Conservation (phyloP, 2,113 vertebrate genomes). For the Eudyptes chrysolophus region DNA sequence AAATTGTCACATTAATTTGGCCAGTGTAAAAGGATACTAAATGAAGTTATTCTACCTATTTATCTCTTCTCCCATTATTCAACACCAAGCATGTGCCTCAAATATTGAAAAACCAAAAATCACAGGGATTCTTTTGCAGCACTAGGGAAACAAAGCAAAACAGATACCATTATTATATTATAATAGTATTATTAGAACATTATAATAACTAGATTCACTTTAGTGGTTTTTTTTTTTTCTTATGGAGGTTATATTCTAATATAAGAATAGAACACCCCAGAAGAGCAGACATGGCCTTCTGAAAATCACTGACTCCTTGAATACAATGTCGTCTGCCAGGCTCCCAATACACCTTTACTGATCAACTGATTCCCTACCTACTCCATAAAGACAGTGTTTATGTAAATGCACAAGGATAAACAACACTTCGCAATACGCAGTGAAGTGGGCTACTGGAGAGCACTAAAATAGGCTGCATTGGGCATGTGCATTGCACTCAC, state of each 20-base stretch:
- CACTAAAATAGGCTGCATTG: not conserved
- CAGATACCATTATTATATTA: not conserved
- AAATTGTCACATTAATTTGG: not conserved
- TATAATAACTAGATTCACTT: not conserved
- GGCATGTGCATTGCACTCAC: no score
- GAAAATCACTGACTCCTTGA: not conserved
- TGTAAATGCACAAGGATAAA: not conserved
- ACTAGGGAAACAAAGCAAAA: not conserved
- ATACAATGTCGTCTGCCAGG: not conserved
- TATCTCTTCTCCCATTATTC: not conserved
- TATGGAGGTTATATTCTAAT: not conserved
- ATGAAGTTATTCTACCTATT: not conserved
- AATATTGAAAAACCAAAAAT: not conserved
- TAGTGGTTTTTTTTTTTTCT: accelerated
- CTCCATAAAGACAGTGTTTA: not conserved
- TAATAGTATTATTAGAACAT: not conserved
- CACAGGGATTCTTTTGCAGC: not conserved
- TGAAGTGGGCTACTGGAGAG: not conserved
- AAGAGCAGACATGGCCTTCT: not conserved
- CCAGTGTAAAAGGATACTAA: not conserved
- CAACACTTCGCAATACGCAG: not conserved
- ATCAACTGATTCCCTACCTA: not conserved
- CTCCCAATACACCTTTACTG: not conserved
- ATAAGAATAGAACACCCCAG: not conserved
- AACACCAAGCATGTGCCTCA: not conserved